Evolutionary conservation across 2,888 invertebrate genomes (phyloP), one percentile per base, ranked within the genome.

Genomic region (Petrolisthes cinctipes): DNA sequence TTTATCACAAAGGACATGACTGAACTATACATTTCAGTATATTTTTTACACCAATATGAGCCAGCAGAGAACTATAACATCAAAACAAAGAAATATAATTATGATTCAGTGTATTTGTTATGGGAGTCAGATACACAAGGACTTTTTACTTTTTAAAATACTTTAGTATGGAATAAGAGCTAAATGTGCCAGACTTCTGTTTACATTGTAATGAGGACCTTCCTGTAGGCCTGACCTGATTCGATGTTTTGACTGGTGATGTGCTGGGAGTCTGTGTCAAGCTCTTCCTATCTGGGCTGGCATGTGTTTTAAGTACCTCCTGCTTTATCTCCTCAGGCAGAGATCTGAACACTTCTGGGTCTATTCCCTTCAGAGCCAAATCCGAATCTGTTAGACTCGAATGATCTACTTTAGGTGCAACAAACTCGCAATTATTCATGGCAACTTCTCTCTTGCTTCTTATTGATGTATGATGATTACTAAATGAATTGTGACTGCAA

Each of bases 281-380:
- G 57, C 7, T n/a, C 71, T 71, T 71, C 14, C 7, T 5, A 9
- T 9, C 14, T 23, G 80, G 11, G 23, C 61, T 23, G 20, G 51
- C 51, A 14, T 71, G 71, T 66, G 78, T 54, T n/a, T 81, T 37
- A n/a, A 88, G n/a, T 23, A 89, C 82, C 76, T 89, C 89, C 0
- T 78, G 9, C 53, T 86, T 80, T 53, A 89, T 76, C n/a, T 86
- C 86, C 20, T 68, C 14, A 9, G 89, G 89, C 37, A 89, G 80
- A 11, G 83, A 73, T 73, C 56, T 76, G 37, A 86, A 89, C 37
- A 89, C 89, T 76, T 80, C 78, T 79, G 73, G 68, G 78, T 86
- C 86, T 17, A 89, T 68, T n/a, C 84, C 86, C 20, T 86, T 75
- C n/a, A 53, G 17, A 20, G 71, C 11, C 53, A 82, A 11, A 23